Conservation (phyloP, 2,797 vertebrate species). For the Thamnophis elegans region DNA sequence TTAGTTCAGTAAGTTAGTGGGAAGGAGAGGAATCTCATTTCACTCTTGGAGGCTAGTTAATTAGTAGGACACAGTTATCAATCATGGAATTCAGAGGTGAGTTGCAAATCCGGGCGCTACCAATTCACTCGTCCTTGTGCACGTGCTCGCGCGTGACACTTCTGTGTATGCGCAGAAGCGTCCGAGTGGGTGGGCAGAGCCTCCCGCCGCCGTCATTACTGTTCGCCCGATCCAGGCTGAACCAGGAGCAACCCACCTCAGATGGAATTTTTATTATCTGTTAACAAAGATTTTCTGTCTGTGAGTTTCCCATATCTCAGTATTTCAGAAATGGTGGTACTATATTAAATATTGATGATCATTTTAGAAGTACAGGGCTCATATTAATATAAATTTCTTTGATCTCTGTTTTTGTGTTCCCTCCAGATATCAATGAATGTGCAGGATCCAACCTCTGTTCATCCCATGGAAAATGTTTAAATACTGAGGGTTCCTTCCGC, state of each 20-base stretch:
- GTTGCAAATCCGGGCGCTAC: too few species aligned
- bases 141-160: too few species aligned
- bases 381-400: background rate
- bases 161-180: too few species aligned
- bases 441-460: constrained; percentile 81
- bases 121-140: too few species aligned
- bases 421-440: constrained; percentile 91
- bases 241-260: too few species aligned
- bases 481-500: constrained; percentile 85
- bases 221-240: too few species aligned
- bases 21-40: background rate
- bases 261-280: background rate
- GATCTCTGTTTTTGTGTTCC: constrained; percentile 29
- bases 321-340: background rate
- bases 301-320: background rate
- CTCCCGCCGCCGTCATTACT: too few species aligned
- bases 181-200: too few species aligned
- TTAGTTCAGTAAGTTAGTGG: background rate
- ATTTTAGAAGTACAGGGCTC: background rate
- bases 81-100: background rate
- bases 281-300: background rate
- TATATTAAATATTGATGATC: background rate
- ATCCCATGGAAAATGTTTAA: constrained; percentile 85
- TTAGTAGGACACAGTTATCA: background rate
- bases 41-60: background rate